Percentiles rank a stretch among this genome's conserved stretches.
Conservation (phyloP, 2,113 vertebrate species). For the Bufo gargarizans region DNA sequence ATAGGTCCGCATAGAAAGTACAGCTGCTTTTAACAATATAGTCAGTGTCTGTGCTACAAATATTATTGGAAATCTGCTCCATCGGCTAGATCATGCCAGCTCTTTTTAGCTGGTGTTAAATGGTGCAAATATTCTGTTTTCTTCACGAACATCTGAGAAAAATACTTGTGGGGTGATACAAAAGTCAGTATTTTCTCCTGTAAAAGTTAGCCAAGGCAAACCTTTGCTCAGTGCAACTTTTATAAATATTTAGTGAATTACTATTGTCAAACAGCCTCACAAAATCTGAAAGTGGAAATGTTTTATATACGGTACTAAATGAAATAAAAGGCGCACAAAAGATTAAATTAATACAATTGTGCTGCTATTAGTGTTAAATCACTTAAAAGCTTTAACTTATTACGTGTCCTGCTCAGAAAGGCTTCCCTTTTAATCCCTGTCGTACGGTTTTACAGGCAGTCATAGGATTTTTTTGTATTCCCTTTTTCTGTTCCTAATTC, state of each 20-base stretch:
- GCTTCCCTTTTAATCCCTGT: slow-evolving; percentile 50
- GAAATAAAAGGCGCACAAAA: background rate
- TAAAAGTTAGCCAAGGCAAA: background rate
- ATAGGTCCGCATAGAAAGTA: background rate
- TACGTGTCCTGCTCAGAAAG: slow-evolving; percentile 38
- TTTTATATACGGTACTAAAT: background rate
- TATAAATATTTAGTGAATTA: background rate
- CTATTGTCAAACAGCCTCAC: background rate
- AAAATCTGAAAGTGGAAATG: background rate
- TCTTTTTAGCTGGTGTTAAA: background rate
- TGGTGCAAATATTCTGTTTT: background rate
- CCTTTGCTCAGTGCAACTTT: background rate
- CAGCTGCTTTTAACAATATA: background rate
- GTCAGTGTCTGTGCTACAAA: background rate
- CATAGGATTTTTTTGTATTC: slow-evolving; percentile 15
- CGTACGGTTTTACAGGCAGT: slow-evolving; percentile 42
- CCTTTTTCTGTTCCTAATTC: slow-evolving; percentile 36
- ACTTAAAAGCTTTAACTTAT: slow-evolving; percentile 56
- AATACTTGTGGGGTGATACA: background rate
- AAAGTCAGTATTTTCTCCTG: background rate
- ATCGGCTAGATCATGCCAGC: background rate
- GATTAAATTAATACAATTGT: background rate
- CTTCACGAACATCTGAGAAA: background rate
- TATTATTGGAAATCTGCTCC: background rate
- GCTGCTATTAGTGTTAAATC: slow-evolving; percentile 53